These are phyloP conservation scores for Pogonocherus hispidulus DNA, from an alignment of 2,888 invertebrate species.

Conservation along the genomic window DNA sequence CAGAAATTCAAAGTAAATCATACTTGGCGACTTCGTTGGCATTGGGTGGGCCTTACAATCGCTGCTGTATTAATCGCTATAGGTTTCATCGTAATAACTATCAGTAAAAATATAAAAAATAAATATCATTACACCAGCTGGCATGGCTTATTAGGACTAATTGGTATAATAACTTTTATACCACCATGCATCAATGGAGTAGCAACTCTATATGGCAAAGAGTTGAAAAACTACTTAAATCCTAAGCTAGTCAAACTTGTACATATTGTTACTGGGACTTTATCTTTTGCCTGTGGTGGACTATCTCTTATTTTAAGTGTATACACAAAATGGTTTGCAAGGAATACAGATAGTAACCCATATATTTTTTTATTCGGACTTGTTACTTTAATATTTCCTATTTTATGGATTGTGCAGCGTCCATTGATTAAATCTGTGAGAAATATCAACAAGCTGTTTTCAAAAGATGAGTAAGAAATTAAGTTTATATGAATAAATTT, in stretches of 20 bases:
- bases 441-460: slow-evolving; percentile 33
- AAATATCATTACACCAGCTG: slow-evolving; percentile 63
- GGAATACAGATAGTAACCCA: slow-evolving; percentile 42
- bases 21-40: slow-evolving; percentile 57
- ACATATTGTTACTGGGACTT: slow-evolving; percentile 53
- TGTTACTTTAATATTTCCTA: slow-evolving; percentile 38
- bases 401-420: slow-evolving; percentile 50
- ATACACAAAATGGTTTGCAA: slow-evolving; percentile 57
- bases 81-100: slow-evolving; percentile 59
- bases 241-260: slow-evolving; percentile 55
- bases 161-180: slow-evolving; percentile 56
- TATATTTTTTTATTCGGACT: slow-evolving; percentile 46
- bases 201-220: slow-evolving; percentile 58
- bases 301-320: slow-evolving; percentile 54
- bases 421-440: slow-evolving; percentile 48
- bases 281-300: slow-evolving; percentile 55
- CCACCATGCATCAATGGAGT: slow-evolving; percentile 60
- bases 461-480: neutral
- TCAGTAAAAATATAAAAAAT: slow-evolving; percentile 59
- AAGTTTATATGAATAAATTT: neutral
- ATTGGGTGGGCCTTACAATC: slow-evolving; percentile 60
- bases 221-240: slow-evolving; percentile 52
- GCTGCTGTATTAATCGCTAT: slow-evolving; percentile 53
- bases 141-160: slow-evolving; percentile 63
- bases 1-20: slow-evolving; percentile 50